phyloP scores from a whole-genome alignment of 2,797 vertebrate species.

The Anisognathus igniventris region DNA sequence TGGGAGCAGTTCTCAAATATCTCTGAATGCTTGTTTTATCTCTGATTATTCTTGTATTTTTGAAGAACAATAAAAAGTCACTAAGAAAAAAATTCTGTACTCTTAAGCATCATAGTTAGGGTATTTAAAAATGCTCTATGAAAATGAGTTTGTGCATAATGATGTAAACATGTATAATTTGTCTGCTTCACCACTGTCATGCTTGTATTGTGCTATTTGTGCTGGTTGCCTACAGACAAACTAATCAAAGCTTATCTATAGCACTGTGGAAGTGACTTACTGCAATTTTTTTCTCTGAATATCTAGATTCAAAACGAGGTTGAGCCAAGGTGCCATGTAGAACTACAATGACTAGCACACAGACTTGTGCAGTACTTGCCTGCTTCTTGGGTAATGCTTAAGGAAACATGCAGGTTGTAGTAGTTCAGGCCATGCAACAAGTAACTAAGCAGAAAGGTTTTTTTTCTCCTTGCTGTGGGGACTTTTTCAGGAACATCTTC shows the following conservation, averaged over 20 bases:
- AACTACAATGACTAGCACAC: not conserved
- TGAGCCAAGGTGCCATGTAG: accelerated
- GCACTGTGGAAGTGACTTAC: not conserved
- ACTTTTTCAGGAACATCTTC: not conserved
- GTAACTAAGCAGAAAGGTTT: not conserved
- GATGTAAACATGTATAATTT: not conserved
- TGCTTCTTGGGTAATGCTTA: not conserved
- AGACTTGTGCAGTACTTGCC: not conserved
- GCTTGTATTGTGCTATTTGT: not conserved
- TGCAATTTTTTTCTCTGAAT: not conserved
- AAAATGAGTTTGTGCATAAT: not conserved
- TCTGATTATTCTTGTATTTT: not conserved
- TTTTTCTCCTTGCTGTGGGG: not conserved
- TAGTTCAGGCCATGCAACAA: not conserved
- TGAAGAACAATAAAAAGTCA: not conserved
- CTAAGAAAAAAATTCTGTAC: not conserved
- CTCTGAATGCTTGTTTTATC: not conserved
- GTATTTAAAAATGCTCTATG: not conserved
- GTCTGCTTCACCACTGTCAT: not conserved
- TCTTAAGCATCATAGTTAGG: not conserved
- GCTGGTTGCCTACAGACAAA: not conserved
- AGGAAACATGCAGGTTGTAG: not conserved
- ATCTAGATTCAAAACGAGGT: not conserved
- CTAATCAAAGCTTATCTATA: not conserved
- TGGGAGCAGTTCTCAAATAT: not conserved